These are phyloP conservation scores for Corythornis madagascariensis DNA, from an alignment of 2,113 vertebrate species.

Conservation along the genomic window DNA sequence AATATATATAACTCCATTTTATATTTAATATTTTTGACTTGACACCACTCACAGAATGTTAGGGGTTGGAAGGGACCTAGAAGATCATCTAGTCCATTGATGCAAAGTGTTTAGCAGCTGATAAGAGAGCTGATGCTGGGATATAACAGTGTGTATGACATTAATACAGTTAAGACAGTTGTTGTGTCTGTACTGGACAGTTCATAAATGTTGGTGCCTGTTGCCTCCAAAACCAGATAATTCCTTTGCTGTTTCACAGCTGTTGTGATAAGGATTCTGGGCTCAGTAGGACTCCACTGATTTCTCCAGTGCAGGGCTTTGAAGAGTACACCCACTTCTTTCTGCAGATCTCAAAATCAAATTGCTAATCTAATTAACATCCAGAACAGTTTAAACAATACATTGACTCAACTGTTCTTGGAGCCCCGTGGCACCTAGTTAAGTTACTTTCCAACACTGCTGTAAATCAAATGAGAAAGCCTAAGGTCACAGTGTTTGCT, in stretches of 20 bases:
- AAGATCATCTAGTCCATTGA: neutral
- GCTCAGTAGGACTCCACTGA: slow-evolving; percentile 56
- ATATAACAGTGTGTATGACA: neutral
- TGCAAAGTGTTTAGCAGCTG: neutral
- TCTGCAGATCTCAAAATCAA: slow-evolving; percentile 57
- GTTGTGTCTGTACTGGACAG: slow-evolving; percentile 35
- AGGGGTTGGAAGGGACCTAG: too few species aligned
- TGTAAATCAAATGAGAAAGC: slow-evolving; percentile 75
- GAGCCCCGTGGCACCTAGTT: slow-evolving; percentile 61
- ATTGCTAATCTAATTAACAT: slow-evolving; percentile 79
- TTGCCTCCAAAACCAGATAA: slow-evolving; percentile 50
- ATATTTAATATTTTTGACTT: too few species aligned
- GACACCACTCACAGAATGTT: too few species aligned
- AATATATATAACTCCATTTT: too few species aligned
- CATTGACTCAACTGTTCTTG: slow-evolving; percentile 64
- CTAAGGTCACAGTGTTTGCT: slow-evolving; percentile 59
- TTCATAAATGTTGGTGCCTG: slow-evolving; percentile 24
- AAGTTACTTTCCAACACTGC: slow-evolving; percentile 65
- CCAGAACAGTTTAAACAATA: slow-evolving; percentile 68
- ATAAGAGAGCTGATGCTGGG: neutral
- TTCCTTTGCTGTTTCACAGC: slow-evolving; percentile 46
- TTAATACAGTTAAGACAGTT: neutral
- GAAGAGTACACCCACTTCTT: slow-evolving; percentile 54
- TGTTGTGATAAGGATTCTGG: slow-evolving; percentile 67
- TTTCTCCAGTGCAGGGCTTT: slow-evolving; percentile 64